Evolutionary conservation across 2,888 invertebrate genomes (phyloP).

Genomic region (Ashinkailepas kermadecensis): DNA sequence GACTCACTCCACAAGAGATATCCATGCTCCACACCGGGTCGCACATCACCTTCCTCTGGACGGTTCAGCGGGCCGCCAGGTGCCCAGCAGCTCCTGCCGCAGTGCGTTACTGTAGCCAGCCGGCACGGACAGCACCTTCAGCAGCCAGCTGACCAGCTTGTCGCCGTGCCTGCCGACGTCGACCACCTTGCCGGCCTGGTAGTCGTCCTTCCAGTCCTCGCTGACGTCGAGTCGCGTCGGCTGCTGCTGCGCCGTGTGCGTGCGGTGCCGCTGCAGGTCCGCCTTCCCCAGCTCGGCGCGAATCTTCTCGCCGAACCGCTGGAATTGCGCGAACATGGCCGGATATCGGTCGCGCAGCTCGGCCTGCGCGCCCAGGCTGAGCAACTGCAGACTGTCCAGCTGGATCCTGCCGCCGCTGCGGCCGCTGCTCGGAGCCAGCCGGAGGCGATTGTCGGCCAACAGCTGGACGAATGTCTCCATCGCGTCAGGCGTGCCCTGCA

Average conservation of each 20-base stretch:
- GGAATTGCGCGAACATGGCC: neutral
- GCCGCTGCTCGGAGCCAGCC: too few species aligned
- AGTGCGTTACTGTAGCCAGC: neutral
- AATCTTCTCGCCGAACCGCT: neutral
- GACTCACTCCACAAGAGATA: too few species aligned
- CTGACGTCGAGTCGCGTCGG: neutral
- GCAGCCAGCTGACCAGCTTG: conserved; percentile 5
- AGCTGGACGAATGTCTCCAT: too few species aligned
- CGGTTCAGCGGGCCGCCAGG: neutral
- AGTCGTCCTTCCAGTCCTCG: neutral
- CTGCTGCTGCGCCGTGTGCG: neutral
- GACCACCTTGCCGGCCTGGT: neutral
- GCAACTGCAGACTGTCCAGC: neutral
- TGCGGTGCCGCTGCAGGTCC: neutral
- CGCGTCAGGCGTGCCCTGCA: too few species aligned
- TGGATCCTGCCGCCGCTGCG: neutral
- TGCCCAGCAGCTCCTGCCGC: neutral
- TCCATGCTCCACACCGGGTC: too few species aligned
- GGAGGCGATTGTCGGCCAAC: too few species aligned
- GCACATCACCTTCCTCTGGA: too few species aligned
- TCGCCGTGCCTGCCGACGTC: neutral
- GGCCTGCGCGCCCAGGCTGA: neutral
- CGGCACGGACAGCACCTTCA: neutral
- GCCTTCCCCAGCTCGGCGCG: too few species aligned
- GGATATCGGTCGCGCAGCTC: neutral